Percentiles rank a stretch among this genome's conserved stretches.
phyloP scores from a whole-genome alignment of 2,888 invertebrate species.

The Patella pellucida region DNA sequence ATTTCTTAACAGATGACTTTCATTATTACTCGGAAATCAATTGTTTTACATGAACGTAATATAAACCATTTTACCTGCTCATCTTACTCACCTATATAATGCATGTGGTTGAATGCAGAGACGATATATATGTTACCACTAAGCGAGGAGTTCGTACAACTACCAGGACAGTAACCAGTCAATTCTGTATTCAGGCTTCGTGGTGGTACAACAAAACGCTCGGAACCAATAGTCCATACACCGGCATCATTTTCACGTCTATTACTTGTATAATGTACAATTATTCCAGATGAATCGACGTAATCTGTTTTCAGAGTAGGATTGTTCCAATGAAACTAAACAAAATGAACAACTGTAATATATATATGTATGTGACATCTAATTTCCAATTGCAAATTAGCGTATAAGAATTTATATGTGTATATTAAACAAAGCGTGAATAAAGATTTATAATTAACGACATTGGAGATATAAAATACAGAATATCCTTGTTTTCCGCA shows the following conservation, averaged over 20 bases:
- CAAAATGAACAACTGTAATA: background rate
- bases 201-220: conserved; percentile 44
- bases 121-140: conserved; percentile 33
- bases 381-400: too few species aligned
- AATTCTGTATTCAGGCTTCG: conserved; percentile 20
- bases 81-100: conserved; percentile 43
- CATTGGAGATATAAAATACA: too few species aligned
- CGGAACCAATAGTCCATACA: conserved; percentile 41
- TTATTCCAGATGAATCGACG: conserved; percentile 49
- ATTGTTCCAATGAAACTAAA: conserved; percentile 57
- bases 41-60: too few species aligned
- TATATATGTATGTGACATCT: too few species aligned
- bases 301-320: conserved; percentile 34
- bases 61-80: too few species aligned
- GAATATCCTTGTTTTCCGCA: too few species aligned
- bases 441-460: too few species aligned
- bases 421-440: too few species aligned
- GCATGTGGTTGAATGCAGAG: conserved; percentile 49
- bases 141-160: conserved; percentile 30
- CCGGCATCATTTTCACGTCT: conserved; percentile 43
- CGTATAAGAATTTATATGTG: too few species aligned
- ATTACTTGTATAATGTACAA: conserved; percentile 43
- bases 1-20: too few species aligned
- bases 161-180: conserved; percentile 20
- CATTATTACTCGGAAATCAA: too few species aligned